A percentile compares a stretch with the other conserved stretches of the same genome.
Evolutionary conservation across 53 echinoderm and acorn worm genomes (phyloP).

Genomic region (Stichopus horrens): DNA sequence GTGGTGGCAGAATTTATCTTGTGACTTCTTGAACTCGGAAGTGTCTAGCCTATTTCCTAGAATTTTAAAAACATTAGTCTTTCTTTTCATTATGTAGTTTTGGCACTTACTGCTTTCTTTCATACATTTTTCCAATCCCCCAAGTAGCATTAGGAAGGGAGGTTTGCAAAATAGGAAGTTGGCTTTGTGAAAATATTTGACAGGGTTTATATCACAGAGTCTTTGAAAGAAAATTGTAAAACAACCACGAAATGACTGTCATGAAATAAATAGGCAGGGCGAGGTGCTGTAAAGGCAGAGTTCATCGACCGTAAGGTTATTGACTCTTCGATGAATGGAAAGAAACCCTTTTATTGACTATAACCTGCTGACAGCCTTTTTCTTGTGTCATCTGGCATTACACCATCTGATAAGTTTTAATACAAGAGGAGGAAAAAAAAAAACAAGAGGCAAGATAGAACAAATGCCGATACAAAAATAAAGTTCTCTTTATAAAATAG

Average conservation of each 20-base stretch:
- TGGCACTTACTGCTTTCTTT: too few species aligned
- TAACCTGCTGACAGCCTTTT: too few species aligned
- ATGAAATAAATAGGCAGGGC: too few species aligned
- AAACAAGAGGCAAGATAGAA: too few species aligned
- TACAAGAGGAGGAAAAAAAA: too few species aligned
- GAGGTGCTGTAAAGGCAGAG: not conserved
- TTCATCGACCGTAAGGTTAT: not conserved
- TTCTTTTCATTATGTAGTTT: not conserved
- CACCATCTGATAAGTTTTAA: too few species aligned
- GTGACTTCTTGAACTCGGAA: conserved; percentile 2
- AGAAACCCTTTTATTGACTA: too few species aligned
- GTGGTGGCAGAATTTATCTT: not conserved
- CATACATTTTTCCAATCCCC: too few species aligned
- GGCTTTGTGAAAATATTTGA: not conserved
- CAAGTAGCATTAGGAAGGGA: not conserved
- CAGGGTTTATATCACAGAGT: too few species aligned
- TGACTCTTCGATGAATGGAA: not conserved
- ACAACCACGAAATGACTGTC: conserved; percentile 13
- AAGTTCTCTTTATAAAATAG: too few species aligned
- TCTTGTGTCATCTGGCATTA: too few species aligned
- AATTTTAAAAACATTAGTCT: conserved; percentile 3
- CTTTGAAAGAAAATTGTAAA: not conserved
- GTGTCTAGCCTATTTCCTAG: conserved; percentile 29
- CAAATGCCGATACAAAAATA: too few species aligned
- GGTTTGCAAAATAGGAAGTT: conserved; percentile 23